Conservation (phyloP, 1,140 invertebrate genomes). For the Aphaenogaster ashmeadi region DNA sequence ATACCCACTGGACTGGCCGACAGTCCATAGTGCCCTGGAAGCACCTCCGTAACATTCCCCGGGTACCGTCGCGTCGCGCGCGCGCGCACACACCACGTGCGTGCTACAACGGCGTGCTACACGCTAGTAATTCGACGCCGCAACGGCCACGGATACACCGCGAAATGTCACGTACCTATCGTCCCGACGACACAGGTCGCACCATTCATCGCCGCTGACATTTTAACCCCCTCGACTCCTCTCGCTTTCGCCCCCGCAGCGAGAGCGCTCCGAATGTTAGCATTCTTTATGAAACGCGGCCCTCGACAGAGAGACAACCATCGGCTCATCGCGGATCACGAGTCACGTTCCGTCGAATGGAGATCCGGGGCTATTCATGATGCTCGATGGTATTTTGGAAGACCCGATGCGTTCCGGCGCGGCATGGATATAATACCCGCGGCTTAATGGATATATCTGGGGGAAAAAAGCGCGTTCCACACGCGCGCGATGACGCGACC, state of each 20-base stretch:
- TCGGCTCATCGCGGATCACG: conserved; percentile 58
- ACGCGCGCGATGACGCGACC: not conserved
- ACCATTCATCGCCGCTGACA: conserved; percentile 75
- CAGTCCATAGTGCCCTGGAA: conserved; percentile 76
- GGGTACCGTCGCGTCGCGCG: conserved; percentile 17
- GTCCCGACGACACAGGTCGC: conserved; percentile 71
- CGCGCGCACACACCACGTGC: conserved; percentile 41
- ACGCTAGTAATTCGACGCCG: conserved; percentile 77
- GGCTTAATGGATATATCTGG: conserved; percentile 56
- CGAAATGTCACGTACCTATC: conserved; percentile 80
- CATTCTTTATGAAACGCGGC: conserved; percentile 57
- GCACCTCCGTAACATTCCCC: conserved; percentile 75
- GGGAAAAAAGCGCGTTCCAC: conserved; percentile 27
- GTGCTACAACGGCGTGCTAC: conserved; percentile 43
- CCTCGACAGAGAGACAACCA: conserved; percentile 21
- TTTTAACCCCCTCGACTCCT: conserved; percentile 59
- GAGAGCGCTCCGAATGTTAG: conserved; percentile 64
- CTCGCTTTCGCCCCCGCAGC: not conserved
- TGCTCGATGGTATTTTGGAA: conserved; percentile 47
- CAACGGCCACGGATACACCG: conserved; percentile 76
- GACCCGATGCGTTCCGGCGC: not conserved
- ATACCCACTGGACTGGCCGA: conserved; percentile 74
- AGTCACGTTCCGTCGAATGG: conserved; percentile 58
- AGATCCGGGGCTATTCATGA: conserved; percentile 54
- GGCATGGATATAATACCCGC: conserved; percentile 46